Base-by-base conservation (phyloP, 2,113 vertebrate species). In the Alligator sinensis region DNA sequence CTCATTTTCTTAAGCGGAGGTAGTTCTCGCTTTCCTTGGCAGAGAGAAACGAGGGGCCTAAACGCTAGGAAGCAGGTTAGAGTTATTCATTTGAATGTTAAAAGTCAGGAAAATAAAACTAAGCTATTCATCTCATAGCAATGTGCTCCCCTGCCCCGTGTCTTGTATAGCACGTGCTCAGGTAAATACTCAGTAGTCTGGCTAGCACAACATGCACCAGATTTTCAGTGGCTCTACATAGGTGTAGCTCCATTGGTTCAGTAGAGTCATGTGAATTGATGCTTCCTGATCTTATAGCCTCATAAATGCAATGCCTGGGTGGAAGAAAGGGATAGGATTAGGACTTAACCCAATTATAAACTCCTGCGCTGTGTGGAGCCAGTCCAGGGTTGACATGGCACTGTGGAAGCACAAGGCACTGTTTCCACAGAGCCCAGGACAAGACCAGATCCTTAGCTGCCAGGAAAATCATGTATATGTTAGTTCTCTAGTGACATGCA, bases 381-480 rank as follows among this genome's bases (percentile, higher is more conserved):
- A 11, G 25, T 88, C 86, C 18, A 81, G 6, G 7, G 15, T 81
- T 54, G 19, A 47, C 4, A 68, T 4, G 24, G 10, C n/a, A 47
- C 88, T 16, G 9, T 54, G 1, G 3, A 68, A 28, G 5, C 91
- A 5, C 5, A 86, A 47, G 55, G 7, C 15, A 79, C 83, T 89
- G 13, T 1, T 60, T 72, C 22, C 19, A 62, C 78, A 21, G 8
- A 89, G 2, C 6, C 60, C 18, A 21, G 86, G 11, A 4, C 9
- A 92, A 79, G 11, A 12, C 55, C 16, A 3, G 12, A 6, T 47
- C 9, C 9, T 88, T 79, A 2, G 6, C 30, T 88, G 79, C 30
- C 84, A 11, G 77, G 18, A 0, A 80, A 87, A 82, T 61, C 1
- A 76, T 21, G 9, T 14, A 1, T 60, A 1, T 0, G 1, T 13